Conservation (phyloP, 2,113 vertebrate genomes). For the Raja brachyura region DNA sequence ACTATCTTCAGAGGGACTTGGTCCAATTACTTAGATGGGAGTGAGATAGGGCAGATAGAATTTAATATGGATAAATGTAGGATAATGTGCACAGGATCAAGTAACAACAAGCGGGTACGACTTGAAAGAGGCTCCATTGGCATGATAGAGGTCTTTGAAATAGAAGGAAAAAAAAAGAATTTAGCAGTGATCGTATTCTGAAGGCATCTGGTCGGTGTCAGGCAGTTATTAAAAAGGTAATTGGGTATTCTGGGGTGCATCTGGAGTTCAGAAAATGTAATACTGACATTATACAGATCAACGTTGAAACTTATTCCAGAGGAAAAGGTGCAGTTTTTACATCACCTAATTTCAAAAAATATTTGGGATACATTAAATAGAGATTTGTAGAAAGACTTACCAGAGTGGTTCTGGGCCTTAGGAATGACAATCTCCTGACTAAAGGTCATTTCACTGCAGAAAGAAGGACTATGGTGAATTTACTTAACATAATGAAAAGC, state of each 20-base stretch:
- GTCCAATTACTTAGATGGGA: constrained; percentile 21
- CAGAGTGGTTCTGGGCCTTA: neutral
- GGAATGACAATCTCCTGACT: neutral
- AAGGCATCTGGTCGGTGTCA: constrained; percentile 30
- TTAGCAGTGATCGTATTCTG: constrained; percentile 25
- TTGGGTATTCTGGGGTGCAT: constrained; percentile 6
- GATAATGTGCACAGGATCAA: constrained; percentile 9
- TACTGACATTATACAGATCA: neutral
- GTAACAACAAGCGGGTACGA: constrained; percentile 12
- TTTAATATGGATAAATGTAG: constrained; percentile 29
- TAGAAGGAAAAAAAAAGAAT: constrained; percentile 28
- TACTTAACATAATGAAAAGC: neutral
- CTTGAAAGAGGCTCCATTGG: constrained; percentile 25
- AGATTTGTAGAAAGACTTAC: neutral
- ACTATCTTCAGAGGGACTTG: constrained; percentile 21
- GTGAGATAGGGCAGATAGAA: constrained; percentile 32
- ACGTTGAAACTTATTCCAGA: neutral
- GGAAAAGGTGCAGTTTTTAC: neutral
- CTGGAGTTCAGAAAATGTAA: neutral
- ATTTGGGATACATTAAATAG: neutral
- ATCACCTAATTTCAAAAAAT: neutral
- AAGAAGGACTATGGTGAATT: neutral
- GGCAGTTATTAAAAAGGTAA: constrained; percentile 18
- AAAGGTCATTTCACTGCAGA: neutral
- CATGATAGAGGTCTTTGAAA: constrained; percentile 29